Conservation (phyloP, 2,113 vertebrate species). For the Melanostigma gelatinosum region DNA sequence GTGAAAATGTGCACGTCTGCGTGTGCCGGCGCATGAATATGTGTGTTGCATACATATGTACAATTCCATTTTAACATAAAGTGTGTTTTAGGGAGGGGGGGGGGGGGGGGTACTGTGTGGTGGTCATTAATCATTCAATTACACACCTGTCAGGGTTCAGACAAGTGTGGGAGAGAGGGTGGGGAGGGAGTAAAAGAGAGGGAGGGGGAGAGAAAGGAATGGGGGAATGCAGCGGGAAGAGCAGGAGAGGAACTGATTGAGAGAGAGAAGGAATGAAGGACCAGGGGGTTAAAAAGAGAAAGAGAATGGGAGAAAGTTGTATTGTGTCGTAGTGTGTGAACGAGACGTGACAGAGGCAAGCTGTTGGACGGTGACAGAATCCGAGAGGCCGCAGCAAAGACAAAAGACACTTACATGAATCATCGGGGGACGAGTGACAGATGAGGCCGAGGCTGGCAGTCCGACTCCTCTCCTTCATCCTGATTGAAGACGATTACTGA, state of each 20-base stretch:
- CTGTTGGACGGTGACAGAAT: conserved; percentile 49
- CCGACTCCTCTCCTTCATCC: not conserved
- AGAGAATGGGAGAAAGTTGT: conserved; percentile 52
- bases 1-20: conserved; percentile 39
- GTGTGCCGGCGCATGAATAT: conserved; percentile 44
- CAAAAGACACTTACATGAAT: conserved; percentile 47
- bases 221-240: conserved; percentile 50
- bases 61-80: conserved; percentile 48
- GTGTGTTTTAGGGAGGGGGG: conserved; percentile 9
- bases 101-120: conserved; percentile 40
- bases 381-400: conserved; percentile 47
- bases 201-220: conserved; percentile 29
- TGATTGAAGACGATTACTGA: conserved; percentile 9
- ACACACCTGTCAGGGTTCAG: conserved; percentile 88
- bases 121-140: conserved; percentile 89
- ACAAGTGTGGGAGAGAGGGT: conserved; percentile 75
- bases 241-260: conserved; percentile 43
- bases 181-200: conserved; percentile 10
- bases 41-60: conserved; percentile 58
- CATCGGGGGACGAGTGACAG: conserved; percentile 26
- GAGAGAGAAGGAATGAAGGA: conserved; percentile 39
- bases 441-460: conserved; percentile 42
- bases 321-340: conserved; percentile 56
- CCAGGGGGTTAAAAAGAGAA: conserved; percentile 6
- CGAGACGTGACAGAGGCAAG: conserved; percentile 60